Evolutionary conservation across 2,113 vertebrate genomes (phyloP), one percentile per base, ranked within the genome.

Genomic region (Equus quagga): DNA sequence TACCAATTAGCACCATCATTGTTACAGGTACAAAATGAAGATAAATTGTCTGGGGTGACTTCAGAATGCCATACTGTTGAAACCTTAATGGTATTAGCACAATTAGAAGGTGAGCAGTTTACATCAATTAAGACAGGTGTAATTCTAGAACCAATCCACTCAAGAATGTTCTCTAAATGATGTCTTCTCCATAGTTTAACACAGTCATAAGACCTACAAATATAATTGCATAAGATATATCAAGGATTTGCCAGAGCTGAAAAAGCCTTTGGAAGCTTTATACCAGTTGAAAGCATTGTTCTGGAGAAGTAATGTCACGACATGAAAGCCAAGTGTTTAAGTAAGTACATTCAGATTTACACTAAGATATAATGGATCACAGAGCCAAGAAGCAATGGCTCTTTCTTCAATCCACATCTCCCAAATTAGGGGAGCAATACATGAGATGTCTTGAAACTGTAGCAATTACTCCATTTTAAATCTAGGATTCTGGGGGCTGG

Each of bases 91-190:
- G 44, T 17, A 95, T 96, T 81, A 94, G 69, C 14, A 90, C 75
- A 97, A 46, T 93, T 87, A 96, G 92, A 88, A 93, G 70, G 79
- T 17, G 13, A 96, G n/a, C 2, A 92, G 51, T 95, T 97, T 81
- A 94, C 1, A 54, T 33, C 88, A 97, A 91, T 96, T 94, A 96
- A 97, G 46, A 7, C 23, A 96, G 75, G 23, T 88, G 3, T 92
- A 93, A 94, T 81, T 95, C 97, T 87, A 89, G 84, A 93, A 79
- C 24, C 72, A 82, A 94, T 79, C n/a, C 56, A 64, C 41, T 70
- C 62, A 36, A 91, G 54, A 89, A 80, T 81, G 46, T 46, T 49
- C 62, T 89, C 65, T 96, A 97, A 67, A 49, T 73, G 54, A 58
- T 60, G 33, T 83, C 76, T 64, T 92, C 79, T 95, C 44, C 33